Evolutionary conservation across 1,140 invertebrate species (phyloP), one percentile per base, ranked within the genome.

Genomic region (Wiebesia pumilae): DNA sequence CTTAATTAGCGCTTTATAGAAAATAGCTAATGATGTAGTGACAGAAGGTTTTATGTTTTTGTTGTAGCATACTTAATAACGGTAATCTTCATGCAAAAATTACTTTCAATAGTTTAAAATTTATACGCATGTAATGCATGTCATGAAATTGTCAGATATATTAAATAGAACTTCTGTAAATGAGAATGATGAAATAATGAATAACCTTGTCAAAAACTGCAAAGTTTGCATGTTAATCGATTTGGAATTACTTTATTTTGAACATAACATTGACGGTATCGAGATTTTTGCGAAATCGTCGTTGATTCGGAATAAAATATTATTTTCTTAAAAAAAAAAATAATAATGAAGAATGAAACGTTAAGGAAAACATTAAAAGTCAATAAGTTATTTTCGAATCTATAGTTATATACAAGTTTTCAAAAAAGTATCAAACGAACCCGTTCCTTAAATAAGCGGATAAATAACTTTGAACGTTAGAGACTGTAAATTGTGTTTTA

Each of bases 361-460:
- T 27, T n/a, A 69, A 47, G 47, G 12, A 24, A 62, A 35, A 58
- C 62, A 81, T 73, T 85, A 73, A 85, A 85, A 81, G 67, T 81
- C 67, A 78, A 85, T 85, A 81, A 85, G 67, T 43, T 38, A 33
- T 73, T 85, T 81, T 81, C 43, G 40, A 79, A 69, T 67, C 38
- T 79, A 51, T 80, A n/a, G 40, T 16, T 35, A n/a, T 35, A 47
- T 24, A n/a, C 0, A 58, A n/a, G n/a, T n/a, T n/a, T n/a, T n/a
- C n/a, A n/a, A 24, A 58, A 62, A 80, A 38, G 4, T 80, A n/a
- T 4, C 6, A 54, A 47, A 19, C 40, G 16, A 78, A 78, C 19
- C 16, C 1, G 3, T 4, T 43, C 43, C n/a, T n/a, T n/a, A n/a
- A n/a, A n/a, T n/a, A n/a, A n/a, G n/a, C n/a, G n/a, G n/a, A n/a